Conservation (phyloP, 2,888 invertebrate species). For the Microchrysa polita region DNA sequence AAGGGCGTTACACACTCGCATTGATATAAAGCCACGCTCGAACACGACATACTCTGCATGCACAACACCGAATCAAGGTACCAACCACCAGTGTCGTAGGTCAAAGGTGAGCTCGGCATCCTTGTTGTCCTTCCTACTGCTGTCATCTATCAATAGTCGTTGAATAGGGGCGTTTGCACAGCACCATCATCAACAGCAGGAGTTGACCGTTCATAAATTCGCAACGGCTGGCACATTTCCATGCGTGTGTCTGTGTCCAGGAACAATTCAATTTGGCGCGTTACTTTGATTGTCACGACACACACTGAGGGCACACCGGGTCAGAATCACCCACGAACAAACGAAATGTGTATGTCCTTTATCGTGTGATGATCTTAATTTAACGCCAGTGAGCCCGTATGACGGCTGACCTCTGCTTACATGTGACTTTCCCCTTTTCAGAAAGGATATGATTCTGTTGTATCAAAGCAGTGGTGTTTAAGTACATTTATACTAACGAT, state of each 20-base stretch:
- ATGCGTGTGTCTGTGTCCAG: constrained; percentile 42
- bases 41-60: neutral
- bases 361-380: constrained; percentile 36
- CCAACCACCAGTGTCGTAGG: no score
- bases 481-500: no score
- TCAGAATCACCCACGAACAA: no score
- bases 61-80: neutral
- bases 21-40: neutral
- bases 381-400: neutral
- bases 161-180: constrained; percentile 6
- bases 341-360: neutral
- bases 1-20: constrained; percentile 38
- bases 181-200: neutral
- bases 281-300: constrained; percentile 23
- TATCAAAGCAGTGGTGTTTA: no score
- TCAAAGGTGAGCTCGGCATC: constrained; percentile 12
- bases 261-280: constrained; percentile 35
- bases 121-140: neutral
- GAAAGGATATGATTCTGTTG: no score
- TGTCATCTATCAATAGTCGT: neutral
- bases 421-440: neutral
- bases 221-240: constrained; percentile 28
- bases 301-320: constrained; percentile 1
- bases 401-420: constrained; percentile 3
- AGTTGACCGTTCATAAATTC: constrained; percentile 5